Conservation (phyloP, 2,113 vertebrate genomes). For the Cinclus mexicanus region DNA sequence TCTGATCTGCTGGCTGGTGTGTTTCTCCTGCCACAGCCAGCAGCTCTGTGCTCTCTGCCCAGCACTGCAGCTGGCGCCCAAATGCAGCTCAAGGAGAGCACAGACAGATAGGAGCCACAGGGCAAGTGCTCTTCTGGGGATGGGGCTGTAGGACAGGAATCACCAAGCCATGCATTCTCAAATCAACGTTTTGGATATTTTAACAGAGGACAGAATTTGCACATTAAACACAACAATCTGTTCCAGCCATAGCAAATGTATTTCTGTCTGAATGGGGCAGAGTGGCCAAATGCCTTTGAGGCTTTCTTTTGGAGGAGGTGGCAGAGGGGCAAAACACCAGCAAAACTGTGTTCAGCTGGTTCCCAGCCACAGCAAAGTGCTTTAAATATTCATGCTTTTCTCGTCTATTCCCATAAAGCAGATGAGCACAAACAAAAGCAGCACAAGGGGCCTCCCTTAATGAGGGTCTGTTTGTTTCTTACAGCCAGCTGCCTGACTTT, state of each 20-base stretch:
- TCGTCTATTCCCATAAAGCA: background rate
- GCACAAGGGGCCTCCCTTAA: constrained; percentile 16
- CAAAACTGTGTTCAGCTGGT: background rate
- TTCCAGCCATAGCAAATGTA: background rate
- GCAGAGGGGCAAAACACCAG: background rate
- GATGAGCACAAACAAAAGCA: constrained; percentile 56
- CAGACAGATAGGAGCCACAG: background rate
- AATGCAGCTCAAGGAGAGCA: background rate
- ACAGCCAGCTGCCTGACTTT: constrained; percentile 1
- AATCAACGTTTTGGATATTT: background rate
- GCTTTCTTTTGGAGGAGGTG: background rate
- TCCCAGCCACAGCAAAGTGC: background rate
- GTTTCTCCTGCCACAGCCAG: background rate
- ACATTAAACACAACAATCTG: background rate
- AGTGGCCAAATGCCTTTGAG: background rate
- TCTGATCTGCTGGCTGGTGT: background rate
- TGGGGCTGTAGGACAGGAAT: background rate
- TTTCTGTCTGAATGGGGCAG: background rate
- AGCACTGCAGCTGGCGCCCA: background rate
- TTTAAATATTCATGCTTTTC: constrained; percentile 48
- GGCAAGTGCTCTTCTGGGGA: background rate
- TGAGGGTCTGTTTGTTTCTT: background rate
- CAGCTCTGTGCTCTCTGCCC: background rate
- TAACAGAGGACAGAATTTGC: background rate
- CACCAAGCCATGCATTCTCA: background rate